These are phyloP conservation scores for Papilio protenor DNA, from an alignment of 2,888 invertebrate genomes.

Conservation along the genomic window DNA sequence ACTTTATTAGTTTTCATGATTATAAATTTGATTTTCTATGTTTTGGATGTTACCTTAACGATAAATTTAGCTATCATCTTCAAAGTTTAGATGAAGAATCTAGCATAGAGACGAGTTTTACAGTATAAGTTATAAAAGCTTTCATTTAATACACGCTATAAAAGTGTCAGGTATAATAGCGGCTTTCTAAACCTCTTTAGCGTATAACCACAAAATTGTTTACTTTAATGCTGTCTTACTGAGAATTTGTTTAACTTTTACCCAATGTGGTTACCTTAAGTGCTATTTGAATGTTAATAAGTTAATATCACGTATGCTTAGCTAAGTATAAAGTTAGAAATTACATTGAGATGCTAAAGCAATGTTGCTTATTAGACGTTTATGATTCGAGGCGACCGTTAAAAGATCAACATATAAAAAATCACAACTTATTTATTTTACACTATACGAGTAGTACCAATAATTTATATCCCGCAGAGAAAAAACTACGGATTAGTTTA, in stretches of 20 bases:
- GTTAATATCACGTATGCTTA: not conserved
- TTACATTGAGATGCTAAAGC: not conserved
- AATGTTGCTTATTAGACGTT: conserved; percentile 50
- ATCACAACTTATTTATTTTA: no score
- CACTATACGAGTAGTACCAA: not conserved
- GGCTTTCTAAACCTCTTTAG: conserved; percentile 21
- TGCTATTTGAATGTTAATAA: conserved; percentile 29
- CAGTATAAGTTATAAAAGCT: not conserved
- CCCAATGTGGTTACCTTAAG: conserved; percentile 24
- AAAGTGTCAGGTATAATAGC: conserved; percentile 1
- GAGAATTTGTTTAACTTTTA: conserved; percentile 29
- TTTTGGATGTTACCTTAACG: not conserved
- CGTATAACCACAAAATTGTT: conserved; percentile 22
- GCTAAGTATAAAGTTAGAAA: conserved; percentile 31
- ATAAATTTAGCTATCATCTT: not conserved
- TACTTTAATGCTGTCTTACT: conserved; percentile 22
- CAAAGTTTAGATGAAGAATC: not conserved
- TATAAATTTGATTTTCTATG: not conserved
- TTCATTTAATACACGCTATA: conserved; percentile 8
- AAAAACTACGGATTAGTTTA: conserved; percentile 17
- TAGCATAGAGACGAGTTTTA: not conserved
- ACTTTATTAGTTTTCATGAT: not conserved
- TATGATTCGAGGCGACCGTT: conserved; percentile 65
- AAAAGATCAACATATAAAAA: not conserved
- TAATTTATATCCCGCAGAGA: conserved; percentile 7